Percentiles rank a stretch among this genome's conserved stretches.
phyloP scores from a whole-genome alignment of 2,888 invertebrate species.

The Odontothrips loti region DNA sequence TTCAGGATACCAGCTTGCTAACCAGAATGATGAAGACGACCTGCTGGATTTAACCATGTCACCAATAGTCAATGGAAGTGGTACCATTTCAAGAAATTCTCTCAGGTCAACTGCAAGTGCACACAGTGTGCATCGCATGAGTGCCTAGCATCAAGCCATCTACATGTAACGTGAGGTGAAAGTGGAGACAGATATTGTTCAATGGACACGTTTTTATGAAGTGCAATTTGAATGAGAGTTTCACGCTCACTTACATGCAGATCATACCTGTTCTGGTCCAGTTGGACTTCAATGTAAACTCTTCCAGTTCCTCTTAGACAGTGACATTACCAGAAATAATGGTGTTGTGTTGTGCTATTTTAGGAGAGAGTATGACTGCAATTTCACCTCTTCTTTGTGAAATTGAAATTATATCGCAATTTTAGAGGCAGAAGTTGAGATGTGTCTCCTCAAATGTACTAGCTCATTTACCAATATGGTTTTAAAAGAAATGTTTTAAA shows the following conservation, averaged over 20 bases:
- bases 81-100: neutral
- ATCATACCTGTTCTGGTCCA: neutral
- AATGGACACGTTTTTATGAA: constrained; percentile 3
- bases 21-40: constrained; percentile 39
- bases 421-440: too few species aligned
- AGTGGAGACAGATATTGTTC: neutral
- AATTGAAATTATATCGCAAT: neutral
- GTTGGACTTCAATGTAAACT: neutral
- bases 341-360: constrained; percentile 8
- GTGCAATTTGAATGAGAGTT: constrained; percentile 8
- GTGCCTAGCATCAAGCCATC: constrained; percentile 19
- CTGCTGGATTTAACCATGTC: constrained; percentile 35
- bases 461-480: too few species aligned
- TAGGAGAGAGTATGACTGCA: constrained; percentile 21
- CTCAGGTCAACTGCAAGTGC: neutral
- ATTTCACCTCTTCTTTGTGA: neutral
- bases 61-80: neutral
- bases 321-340: neutral
- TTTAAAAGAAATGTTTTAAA: too few species aligned
- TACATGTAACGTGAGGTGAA: constrained; percentile 15
- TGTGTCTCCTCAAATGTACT: too few species aligned
- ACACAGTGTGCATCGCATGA: neutral
- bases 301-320: too few species aligned
- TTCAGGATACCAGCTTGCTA: constrained; percentile 40
- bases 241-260: constrained; percentile 15